Conservation (phyloP, 2,888 invertebrate genomes). For the Pantelozetes paolii region DNA sequence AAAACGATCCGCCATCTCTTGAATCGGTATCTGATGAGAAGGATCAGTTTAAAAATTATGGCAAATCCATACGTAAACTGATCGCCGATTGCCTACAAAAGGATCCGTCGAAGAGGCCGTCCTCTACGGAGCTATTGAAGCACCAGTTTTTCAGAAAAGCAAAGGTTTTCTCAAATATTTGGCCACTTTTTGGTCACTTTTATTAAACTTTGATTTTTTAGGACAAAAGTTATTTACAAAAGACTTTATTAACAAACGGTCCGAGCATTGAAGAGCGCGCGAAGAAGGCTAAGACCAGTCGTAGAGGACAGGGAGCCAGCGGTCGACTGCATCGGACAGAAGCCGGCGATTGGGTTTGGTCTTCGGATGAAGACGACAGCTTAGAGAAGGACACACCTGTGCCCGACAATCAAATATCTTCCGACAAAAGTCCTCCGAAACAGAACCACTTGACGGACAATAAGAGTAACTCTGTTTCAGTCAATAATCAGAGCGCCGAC, state of each 20-base stretch:
- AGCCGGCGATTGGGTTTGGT: constrained; percentile 98
- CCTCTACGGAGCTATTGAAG: constrained; percentile 89
- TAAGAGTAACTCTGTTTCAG: neutral
- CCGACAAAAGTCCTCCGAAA: neutral
- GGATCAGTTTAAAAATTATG: constrained; percentile 96
- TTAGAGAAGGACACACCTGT: neutral
- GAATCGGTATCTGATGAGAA: constrained; percentile 93
- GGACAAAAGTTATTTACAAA: constrained; percentile 79
- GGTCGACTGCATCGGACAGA: constrained; percentile 84
- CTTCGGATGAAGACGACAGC: constrained; percentile 79
- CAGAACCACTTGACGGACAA: neutral
- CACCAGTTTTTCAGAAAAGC: constrained; percentile 98
- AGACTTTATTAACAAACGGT: constrained; percentile 76
- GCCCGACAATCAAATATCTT: neutral
- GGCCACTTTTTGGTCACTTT: too few relatives aligned
- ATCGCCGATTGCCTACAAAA: constrained; percentile 94
- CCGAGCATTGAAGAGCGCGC: constrained; percentile 85
- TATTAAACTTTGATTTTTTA: too few relatives aligned
- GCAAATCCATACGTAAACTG: constrained; percentile 95
- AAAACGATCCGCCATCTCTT: constrained; percentile 94
- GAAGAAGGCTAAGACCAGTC: constrained; percentile 73
- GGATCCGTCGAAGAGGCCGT: constrained; percentile 85
- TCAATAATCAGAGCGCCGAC: neutral
- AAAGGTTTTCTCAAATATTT: too few relatives aligned
- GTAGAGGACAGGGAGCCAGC: constrained; percentile 78